Percentiles rank a stretch among this genome's conserved stretches.
Evolutionary conservation across 1,140 invertebrate species (phyloP).

Genomic region (Odontomachus brunneus): DNA sequence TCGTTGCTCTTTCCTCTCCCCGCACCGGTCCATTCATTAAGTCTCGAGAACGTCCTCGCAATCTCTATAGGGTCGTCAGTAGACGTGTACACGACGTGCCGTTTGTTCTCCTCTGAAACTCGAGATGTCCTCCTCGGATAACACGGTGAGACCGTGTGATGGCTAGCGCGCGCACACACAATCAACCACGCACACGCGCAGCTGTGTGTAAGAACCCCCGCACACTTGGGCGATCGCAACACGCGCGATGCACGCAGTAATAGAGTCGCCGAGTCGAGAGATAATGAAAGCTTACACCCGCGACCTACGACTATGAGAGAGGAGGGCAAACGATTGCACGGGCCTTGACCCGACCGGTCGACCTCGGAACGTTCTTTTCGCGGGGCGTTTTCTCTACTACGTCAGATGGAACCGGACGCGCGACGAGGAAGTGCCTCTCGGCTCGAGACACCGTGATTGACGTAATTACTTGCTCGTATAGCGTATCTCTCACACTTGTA

Average conservation of each 20-base stretch:
- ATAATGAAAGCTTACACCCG: constrained; percentile 62
- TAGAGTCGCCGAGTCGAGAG: constrained; percentile 28
- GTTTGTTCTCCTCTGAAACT: constrained; percentile 79
- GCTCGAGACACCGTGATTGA: no score
- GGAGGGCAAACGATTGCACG: background rate
- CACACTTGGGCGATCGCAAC: constrained; percentile 20
- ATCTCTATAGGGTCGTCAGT: constrained; percentile 74
- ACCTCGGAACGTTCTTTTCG: background rate
- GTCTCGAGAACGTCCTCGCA: constrained; percentile 73
- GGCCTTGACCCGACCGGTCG: constrained; percentile 5
- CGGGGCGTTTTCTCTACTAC: background rate
- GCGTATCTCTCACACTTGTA: background rate
- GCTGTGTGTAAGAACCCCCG: background rate
- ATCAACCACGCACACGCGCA: background rate
- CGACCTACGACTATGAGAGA: constrained; percentile 36
- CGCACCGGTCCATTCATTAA: constrained; percentile 74
- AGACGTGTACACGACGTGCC: constrained; percentile 78
- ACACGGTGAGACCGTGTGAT: constrained; percentile 63
- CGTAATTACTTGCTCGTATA: background rate
- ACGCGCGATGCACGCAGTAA: constrained; percentile 28
- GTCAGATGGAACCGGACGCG: background rate
- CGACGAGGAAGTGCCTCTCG: background rate
- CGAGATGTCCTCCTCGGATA: constrained; percentile 79
- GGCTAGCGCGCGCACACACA: constrained; percentile 37
- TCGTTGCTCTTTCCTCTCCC: constrained; percentile 52